Conservation (phyloP, 2,888 invertebrate genomes). For the Heliconius hortense region DNA sequence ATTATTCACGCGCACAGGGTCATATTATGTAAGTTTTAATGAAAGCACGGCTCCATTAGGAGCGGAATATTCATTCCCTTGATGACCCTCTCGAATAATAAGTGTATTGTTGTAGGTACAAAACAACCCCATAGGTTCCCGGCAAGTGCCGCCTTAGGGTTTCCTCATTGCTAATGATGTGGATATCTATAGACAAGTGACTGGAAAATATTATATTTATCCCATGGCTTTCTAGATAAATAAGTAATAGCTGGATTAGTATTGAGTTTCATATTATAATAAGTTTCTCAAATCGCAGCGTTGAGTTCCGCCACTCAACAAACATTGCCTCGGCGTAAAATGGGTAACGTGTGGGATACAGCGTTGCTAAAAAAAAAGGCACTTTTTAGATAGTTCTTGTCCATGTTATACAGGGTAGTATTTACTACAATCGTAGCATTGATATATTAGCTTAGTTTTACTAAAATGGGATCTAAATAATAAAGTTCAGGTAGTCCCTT, state of each 20-base stretch:
- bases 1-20: slow-evolving; percentile 47
- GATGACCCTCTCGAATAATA: slow-evolving; percentile 41
- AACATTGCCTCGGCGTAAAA: no score
- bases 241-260: not conserved
- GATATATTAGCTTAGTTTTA: not conserved
- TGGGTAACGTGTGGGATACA: no score
- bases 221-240: not conserved
- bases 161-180: slow-evolving; percentile 26
- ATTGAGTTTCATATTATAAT: not conserved
- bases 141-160: slow-evolving; percentile 7
- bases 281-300: not conserved
- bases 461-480: slow-evolving; percentile 25
- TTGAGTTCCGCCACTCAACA: no score
- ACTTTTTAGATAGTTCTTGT: not conserved
- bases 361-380: no score
- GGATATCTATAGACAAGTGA: not conserved
- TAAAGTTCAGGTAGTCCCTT: slow-evolving; percentile 26
- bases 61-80: slow-evolving; percentile 47
- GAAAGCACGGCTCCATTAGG: slow-evolving; percentile 48
- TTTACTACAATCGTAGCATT: not conserved
- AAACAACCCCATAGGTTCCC: slow-evolving; percentile 17
- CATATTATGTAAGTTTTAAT: slow-evolving; percentile 47
- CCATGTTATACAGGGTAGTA: not conserved
- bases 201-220: not conserved
- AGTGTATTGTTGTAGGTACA: slow-evolving; percentile 33